Conservation (phyloP, 1,140 invertebrate species). For the Neotoxoptera formosana region DNA sequence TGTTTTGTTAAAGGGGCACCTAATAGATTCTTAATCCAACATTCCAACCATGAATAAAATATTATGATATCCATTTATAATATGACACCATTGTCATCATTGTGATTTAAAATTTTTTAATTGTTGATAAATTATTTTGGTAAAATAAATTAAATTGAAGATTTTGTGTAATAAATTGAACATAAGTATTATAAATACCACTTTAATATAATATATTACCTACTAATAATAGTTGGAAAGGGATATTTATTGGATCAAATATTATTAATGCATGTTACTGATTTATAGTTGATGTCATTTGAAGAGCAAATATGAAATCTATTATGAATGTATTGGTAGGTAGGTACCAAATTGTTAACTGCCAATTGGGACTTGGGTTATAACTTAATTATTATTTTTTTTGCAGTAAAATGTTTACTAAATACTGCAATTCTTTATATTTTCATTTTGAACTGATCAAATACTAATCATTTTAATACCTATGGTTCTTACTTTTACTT, state of each 20-base stretch:
- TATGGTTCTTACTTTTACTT: background rate
- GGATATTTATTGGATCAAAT: background rate
- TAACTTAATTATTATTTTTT: background rate
- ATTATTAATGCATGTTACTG: background rate
- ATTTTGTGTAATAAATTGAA: background rate
- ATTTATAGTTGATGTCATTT: background rate
- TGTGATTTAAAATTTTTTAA: background rate
- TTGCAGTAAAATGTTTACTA: too few relatives aligned
- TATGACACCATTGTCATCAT: background rate
- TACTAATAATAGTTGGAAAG: background rate
- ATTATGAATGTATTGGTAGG: too few relatives aligned
- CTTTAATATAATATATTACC: background rate
- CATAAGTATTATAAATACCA: background rate
- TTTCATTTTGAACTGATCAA: too few relatives aligned
- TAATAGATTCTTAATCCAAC: too few relatives aligned
- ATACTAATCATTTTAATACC: background rate
- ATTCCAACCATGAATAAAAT: background rate
- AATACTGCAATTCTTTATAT: too few relatives aligned
- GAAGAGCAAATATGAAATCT: background rate
- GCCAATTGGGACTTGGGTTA: background rate
- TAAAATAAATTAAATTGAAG: background rate
- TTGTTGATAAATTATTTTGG: background rate
- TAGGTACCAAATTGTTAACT: background rate
- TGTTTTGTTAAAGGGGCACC: too few relatives aligned
- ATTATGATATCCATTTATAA: background rate